Evolutionary conservation across 2,888 invertebrate species (phyloP).

Genomic region (Drosophila nr. medialis): DNA sequence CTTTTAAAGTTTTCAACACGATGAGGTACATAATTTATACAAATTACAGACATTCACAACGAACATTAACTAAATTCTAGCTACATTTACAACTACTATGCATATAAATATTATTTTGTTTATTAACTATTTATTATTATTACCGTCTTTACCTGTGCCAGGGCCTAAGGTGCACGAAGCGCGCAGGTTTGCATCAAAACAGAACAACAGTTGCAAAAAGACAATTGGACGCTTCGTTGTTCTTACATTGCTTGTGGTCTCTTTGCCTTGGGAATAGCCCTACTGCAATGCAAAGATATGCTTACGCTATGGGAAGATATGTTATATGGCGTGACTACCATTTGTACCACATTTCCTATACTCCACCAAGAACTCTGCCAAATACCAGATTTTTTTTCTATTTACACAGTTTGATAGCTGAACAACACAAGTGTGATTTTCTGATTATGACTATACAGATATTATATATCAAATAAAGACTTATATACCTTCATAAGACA

Average conservation of each 20-base stretch:
- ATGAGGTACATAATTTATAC: constrained; percentile 77
- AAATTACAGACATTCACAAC: constrained; percentile 33
- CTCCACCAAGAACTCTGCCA: neutral
- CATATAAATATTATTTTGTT: constrained; percentile 13
- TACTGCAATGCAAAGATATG: neutral
- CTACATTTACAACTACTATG: constrained; percentile 19
- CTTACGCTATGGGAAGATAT: neutral
- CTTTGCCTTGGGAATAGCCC: constrained; percentile 58
- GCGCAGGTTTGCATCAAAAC: constrained; percentile 83
- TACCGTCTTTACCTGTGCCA: constrained; percentile 58
- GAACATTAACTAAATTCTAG: constrained; percentile 45
- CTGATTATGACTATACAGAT: neutral
- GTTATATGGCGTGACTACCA: constrained; percentile 4
- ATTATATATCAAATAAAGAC: neutral
- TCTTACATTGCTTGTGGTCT: constrained; percentile 84
- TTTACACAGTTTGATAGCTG: neutral
- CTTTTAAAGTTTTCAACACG: constrained; percentile 68
- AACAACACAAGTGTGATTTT: neutral
- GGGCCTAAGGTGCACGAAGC: constrained; percentile 55
- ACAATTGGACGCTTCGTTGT: constrained; percentile 85
- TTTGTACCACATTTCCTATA: neutral
- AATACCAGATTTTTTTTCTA: neutral
- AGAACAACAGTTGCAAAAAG: constrained; percentile 85
- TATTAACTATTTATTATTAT: neutral
- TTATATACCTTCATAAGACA: too few species aligned